A percentile compares a stretch with the other conserved stretches of the same genome.
Conservation (phyloP, 37 sponge, comb jelly and placozoan species). For the Theonella swinhoei region DNA sequence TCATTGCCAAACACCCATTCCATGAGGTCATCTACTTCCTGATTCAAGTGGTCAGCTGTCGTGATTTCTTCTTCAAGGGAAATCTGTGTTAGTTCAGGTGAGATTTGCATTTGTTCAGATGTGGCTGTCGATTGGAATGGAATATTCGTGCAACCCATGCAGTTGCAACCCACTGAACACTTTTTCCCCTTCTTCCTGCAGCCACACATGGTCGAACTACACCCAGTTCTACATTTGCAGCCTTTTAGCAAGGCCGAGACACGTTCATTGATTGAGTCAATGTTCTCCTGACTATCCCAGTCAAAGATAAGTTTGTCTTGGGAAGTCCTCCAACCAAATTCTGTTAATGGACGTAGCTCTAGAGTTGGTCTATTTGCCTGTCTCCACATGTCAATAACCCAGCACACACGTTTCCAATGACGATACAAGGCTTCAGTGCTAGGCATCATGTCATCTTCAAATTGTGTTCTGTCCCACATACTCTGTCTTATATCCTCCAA, state of each 20-base stretch:
- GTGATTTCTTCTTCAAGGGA: background rate
- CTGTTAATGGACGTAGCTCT: background rate
- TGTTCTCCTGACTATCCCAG: slow-evolving; percentile 29
- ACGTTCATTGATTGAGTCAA: slow-evolving; percentile 1
- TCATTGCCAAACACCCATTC: slow-evolving; percentile 3
- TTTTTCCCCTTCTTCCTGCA: background rate
- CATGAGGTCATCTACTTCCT: background rate
- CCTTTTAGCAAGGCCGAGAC: too few species aligned
- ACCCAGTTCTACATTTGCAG: too few species aligned
- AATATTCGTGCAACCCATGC: slow-evolving; percentile 12
- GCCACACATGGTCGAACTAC: too few species aligned
- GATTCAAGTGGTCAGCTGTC: background rate
- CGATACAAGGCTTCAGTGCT: slow-evolving; percentile 3
- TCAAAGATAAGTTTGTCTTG: slow-evolving; percentile 4
- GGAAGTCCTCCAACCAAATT: slow-evolving; percentile 15
- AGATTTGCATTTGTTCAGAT: background rate
- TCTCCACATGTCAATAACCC: slow-evolving; percentile 37
- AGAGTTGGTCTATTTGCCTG: slow-evolving; percentile 21
- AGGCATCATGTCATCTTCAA: slow-evolving; percentile 50
- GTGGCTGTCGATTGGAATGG: background rate
- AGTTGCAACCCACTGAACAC: slow-evolving; percentile 24
- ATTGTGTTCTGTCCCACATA: slow-evolving; percentile 22
- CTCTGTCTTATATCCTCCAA: slow-evolving; percentile 26
- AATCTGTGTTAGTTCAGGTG: background rate
- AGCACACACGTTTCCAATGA: slow-evolving; percentile 36